Base-by-base conservation (phyloP, 2,113 vertebrate genomes). In the Ptilonorhynchus violaceus region DNA sequence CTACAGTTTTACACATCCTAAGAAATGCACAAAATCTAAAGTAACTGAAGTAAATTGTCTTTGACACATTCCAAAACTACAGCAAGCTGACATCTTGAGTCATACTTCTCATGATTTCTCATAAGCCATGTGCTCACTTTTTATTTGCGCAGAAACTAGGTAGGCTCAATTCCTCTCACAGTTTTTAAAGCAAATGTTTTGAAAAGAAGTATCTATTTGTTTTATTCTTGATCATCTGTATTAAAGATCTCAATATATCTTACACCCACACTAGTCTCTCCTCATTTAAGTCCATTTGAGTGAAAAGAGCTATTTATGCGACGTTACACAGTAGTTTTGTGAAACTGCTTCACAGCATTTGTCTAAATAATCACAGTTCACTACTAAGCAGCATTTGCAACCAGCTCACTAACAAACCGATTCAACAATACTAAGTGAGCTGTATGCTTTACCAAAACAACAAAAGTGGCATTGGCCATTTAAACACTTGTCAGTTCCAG, bases 41-140 rank as follows among this genome's bases (percentile, higher is more conserved):
- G 70, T 33, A 91, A 92, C 80, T 31, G 5, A 92, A 88, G 74
- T n/a, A 95, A 69, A 81, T 46, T 1, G 3, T 78, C 31, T 80
- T 50, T 59, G 75, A 77, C 79, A 81, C 50, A 15, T 88, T 70
- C 55, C 72, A 35, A 92, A 90, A 79, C 90, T 56, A 63, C 52
- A 81, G 82, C 69, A 47, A 78, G 56, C 47, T 92, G 79, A 90
- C 79, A 90, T 70, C 90, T 67, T 95, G 94, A 96, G 76, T 96
- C 96, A 88, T 73, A 31, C 21, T 58, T 70, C 79, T 86, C 76
- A 86, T 75, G 85, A 92, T 88, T 72, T 96, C 52, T 84, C 86
- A 92, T 55, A 68, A 93, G 85, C 85, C 88, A 86, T 86, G 88
- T 72, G 76, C 68, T 91, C 83, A 37, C 17, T 88, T 90, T 92